Conservation (phyloP, 2,797 vertebrate species). For the Sebastes steindachneri region DNA sequence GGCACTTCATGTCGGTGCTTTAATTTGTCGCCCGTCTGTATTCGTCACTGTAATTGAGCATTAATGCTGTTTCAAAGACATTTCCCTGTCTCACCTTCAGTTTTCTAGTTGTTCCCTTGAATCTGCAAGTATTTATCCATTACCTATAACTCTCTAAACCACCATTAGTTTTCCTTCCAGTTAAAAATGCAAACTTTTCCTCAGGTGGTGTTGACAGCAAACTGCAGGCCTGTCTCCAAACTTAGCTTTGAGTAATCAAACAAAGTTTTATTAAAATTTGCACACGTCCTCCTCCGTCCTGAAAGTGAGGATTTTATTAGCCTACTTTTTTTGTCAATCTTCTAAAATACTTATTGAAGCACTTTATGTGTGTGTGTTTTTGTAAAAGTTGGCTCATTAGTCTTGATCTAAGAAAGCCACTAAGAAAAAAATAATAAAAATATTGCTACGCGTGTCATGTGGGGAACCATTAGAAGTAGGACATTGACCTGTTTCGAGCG, state of each 20-base stretch:
- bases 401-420: background rate
- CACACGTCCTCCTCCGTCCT: background rate
- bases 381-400: background rate
- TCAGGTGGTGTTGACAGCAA: background rate
- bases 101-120: background rate
- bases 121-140: background rate
- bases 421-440: background rate
- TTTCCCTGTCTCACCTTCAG: background rate
- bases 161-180: background rate
- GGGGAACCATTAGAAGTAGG: constrained; percentile 4
- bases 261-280: background rate
- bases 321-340: background rate
- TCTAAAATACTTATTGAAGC: background rate
- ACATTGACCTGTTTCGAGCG: constrained; percentile 8
- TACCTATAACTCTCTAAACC: background rate
- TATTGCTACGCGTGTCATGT: background rate
- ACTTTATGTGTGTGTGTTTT: background rate
- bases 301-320: background rate
- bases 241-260: background rate
- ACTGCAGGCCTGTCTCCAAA: background rate
- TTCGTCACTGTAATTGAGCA: background rate
- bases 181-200: background rate
- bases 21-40: background rate
- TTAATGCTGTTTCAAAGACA: background rate
- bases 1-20: background rate